These are phyloP conservation scores for Clivina fossor DNA, from an alignment of 2,888 invertebrate species.

Conservation along the genomic window DNA sequence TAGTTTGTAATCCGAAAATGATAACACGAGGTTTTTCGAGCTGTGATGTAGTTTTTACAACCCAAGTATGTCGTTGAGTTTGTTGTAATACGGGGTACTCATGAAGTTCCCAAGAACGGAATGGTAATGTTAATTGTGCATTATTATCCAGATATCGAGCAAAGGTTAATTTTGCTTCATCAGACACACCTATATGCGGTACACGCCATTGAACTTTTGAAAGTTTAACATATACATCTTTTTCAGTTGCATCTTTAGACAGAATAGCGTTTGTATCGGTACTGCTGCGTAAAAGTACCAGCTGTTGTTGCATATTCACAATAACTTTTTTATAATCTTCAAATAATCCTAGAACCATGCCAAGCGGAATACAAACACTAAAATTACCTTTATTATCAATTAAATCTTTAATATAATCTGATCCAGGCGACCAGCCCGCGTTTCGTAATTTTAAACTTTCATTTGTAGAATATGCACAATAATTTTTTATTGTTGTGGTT, in stretches of 20 bases:
- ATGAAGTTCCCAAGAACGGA: conserved; percentile 49
- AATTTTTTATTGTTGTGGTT: conserved; percentile 47
- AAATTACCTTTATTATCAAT: conserved; percentile 3
- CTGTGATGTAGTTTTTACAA: conserved; percentile 43
- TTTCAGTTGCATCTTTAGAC: neutral
- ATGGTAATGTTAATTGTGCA: conserved; percentile 37
- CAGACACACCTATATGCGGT: conserved; percentile 37
- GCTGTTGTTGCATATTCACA: conserved; percentile 49
- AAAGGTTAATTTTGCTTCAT: conserved; percentile 38
- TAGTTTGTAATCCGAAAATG: conserved; percentile 48
- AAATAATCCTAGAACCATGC: conserved; percentile 45
- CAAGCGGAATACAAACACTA: conserved; percentile 14
- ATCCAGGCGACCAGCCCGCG: conserved; percentile 44
- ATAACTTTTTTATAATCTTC: conserved; percentile 49
- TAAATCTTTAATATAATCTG: too few relatives aligned
- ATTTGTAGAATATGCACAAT: conserved; percentile 43
- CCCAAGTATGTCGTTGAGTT: conserved; percentile 45
- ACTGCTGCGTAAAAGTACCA: conserved; percentile 43
- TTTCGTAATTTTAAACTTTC: conserved; percentile 41
- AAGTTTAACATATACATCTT: conserved; percentile 17
- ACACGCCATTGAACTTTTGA: conserved; percentile 38
- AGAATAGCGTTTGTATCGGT: conserved; percentile 4
- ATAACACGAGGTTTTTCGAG: conserved; percentile 49
- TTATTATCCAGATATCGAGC: conserved; percentile 32
- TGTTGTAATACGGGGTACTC: conserved; percentile 47